A percentile compares a stretch with the other conserved stretches of the same genome.
Evolutionary conservation across 2,113 vertebrate species (phyloP).

Genomic region (Lontra canadensis): DNA sequence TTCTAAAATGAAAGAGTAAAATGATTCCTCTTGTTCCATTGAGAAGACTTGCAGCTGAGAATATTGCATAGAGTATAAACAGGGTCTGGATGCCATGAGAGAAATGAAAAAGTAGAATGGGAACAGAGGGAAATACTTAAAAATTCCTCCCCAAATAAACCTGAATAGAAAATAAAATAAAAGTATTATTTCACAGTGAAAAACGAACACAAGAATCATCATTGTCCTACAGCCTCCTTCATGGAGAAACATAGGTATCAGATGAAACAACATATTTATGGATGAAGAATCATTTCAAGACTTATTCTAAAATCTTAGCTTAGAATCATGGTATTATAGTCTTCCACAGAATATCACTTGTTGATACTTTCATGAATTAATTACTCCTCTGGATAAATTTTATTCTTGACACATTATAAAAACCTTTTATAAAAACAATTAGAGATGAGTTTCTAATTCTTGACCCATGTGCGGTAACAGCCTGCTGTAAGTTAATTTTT

Average conservation of each 20-base stretch:
- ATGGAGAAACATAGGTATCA: not conserved
- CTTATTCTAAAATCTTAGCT: not conserved
- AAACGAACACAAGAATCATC: not conserved
- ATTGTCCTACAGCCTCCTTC: not conserved
- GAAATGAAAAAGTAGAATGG: not conserved
- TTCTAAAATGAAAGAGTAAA: not conserved
- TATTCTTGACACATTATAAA: not conserved
- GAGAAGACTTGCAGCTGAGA: not conserved
- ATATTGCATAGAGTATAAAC: not conserved
- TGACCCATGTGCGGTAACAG: not conserved
- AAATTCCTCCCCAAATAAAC: not conserved
- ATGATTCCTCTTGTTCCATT: not conserved
- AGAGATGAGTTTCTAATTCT: not conserved
- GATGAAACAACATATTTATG: not conserved
- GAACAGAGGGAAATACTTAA: not conserved
- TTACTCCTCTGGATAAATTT: not conserved
- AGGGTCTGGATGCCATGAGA: not conserved
- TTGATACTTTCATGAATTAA: not conserved
- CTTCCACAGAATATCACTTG: not conserved
- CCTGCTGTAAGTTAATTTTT: not conserved
- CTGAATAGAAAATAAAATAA: not conserved
- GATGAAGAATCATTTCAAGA: not conserved
- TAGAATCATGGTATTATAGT: not conserved
- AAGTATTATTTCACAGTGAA: not conserved
- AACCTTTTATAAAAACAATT: not conserved